A percentile compares a stretch with the other conserved stretches of the same genome.
These are phyloP conservation scores for Tauraco erythrolophus DNA, from an alignment of 2,113 vertebrate species.

Conservation along the genomic window DNA sequence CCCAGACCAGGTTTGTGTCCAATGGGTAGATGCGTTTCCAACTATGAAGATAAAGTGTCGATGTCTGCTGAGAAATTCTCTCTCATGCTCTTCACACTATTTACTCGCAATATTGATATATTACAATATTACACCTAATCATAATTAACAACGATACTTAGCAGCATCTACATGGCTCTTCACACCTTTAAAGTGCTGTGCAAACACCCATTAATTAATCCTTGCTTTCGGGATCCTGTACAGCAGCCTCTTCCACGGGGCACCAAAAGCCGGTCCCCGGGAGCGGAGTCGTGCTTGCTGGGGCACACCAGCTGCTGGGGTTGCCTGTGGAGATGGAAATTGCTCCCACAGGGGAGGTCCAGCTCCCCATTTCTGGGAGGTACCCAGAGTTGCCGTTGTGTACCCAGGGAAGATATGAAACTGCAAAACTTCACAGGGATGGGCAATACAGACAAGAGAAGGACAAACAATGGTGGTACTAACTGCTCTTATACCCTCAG, in stretches of 20 bases:
- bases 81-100: neutral
- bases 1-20: neutral
- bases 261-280: neutral
- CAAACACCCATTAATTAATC: conserved; percentile 69
- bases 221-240: conserved; percentile 22
- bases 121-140: conserved; percentile 64
- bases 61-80: neutral
- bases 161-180: conserved; percentile 66
- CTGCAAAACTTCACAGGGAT: neutral
- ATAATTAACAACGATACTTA: conserved; percentile 70
- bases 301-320: rapidly evolving
- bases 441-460: neutral
- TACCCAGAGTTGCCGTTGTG: neutral
- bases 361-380: neutral
- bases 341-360: neutral
- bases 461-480: neutral
- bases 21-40: neutral
- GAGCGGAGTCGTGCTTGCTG: rapidly evolving
- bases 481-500: neutral
- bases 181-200: conserved; percentile 66
- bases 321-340: neutral
- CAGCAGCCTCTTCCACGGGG: neutral
- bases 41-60: neutral
- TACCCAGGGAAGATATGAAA: neutral
- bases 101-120: conserved; percentile 58